A percentile compares a stretch with the other conserved stretches of the same genome.
phyloP scores from a whole-genome alignment of 2,113 vertebrate genomes.

The Hippolais icterina region DNA sequence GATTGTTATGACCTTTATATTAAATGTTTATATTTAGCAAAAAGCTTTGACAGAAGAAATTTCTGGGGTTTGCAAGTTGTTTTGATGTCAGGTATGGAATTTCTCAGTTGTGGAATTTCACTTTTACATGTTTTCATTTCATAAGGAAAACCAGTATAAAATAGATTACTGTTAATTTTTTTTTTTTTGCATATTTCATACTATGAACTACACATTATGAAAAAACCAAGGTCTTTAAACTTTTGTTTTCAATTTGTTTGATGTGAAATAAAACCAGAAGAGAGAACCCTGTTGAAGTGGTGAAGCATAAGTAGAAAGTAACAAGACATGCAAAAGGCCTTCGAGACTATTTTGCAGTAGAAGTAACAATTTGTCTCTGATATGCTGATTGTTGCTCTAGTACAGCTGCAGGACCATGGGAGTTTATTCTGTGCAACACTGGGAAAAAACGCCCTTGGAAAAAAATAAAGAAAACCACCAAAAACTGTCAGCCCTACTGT shows the following conservation, averaged over 20 bases:
- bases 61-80: not conserved
- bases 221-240: not conserved
- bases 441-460: not conserved
- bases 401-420: not conserved
- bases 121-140: not conserved
- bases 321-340: not conserved
- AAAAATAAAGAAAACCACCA: not conserved
- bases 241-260: not conserved
- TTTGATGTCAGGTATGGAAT: not conserved
- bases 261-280: not conserved
- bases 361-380: not conserved
- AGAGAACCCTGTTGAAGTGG: not conserved
- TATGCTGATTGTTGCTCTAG: not conserved
- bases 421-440: not conserved
- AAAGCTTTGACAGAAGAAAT: not conserved
- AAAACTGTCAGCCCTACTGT: not conserved
- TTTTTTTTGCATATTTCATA: not conserved
- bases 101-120: not conserved
- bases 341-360: not conserved
- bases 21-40: not conserved
- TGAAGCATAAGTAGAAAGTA: not conserved
- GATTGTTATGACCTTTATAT: not conserved
- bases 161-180: not conserved
- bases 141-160: not conserved
- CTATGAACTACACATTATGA: not conserved